phyloP scores from a whole-genome alignment of 1,140 invertebrate species.

The Bombus superbus region DNA sequence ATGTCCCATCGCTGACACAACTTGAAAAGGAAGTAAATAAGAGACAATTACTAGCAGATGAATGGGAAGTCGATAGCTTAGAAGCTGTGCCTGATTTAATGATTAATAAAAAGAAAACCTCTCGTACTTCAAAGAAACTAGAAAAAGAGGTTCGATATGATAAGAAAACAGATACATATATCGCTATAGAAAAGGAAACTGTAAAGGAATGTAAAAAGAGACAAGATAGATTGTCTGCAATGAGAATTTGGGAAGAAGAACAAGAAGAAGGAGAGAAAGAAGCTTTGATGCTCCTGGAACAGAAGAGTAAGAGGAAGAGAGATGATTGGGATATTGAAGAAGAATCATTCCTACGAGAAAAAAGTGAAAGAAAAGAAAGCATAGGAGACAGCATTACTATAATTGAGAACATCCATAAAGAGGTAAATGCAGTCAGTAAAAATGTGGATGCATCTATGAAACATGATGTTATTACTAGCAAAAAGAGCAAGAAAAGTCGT shows the following conservation, averaged over 20 bases:
- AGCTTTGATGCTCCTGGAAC: conserved; percentile 68
- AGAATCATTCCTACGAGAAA: conserved; percentile 41
- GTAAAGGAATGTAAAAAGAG: conserved; percentile 73
- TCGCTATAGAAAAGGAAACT: conserved; percentile 75
- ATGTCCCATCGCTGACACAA: conserved; percentile 77
- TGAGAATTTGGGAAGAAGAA: conserved; percentile 81
- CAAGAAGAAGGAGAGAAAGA: conserved; percentile 79
- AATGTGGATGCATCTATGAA: conserved; percentile 19
- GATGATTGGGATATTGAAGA: conserved; percentile 70
- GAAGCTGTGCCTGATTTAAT: conserved; percentile 70
- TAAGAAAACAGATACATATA: conserved; percentile 78
- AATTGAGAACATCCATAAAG: conserved; percentile 24
- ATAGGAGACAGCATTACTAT: neutral
- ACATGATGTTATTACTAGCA: conserved; percentile 27
- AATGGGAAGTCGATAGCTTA: conserved; percentile 81
- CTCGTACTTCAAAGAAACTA: conserved; percentile 62
- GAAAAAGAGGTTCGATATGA: conserved; percentile 78
- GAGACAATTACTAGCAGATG: conserved; percentile 73
- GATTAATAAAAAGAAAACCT: conserved; percentile 50
- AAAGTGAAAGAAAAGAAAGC: conserved; percentile 12
- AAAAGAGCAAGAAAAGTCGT: conserved; percentile 69
- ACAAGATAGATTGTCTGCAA: conserved; percentile 69
- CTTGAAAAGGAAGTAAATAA: conserved; percentile 73
- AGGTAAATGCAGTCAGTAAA: neutral
- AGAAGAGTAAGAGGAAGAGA: conserved; percentile 57